phyloP scores from a whole-genome alignment of 2,113 vertebrate genomes.

The Trochalopteron elliotii region DNA sequence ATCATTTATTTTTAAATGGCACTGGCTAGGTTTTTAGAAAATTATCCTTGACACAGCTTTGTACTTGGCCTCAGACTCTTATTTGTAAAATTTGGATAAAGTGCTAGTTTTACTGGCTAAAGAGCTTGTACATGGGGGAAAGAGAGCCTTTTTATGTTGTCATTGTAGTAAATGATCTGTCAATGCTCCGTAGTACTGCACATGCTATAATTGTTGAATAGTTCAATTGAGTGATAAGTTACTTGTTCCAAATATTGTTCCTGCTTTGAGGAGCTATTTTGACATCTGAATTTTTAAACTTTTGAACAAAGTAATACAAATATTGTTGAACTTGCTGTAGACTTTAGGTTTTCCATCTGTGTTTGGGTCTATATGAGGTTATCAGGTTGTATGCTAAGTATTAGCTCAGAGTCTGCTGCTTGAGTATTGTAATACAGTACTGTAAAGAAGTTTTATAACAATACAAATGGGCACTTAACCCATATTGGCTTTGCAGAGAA shows the following conservation, averaged over 20 bases:
- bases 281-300: background rate
- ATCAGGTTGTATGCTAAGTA: background rate
- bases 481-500: background rate
- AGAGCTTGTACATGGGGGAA: background rate
- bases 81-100: background rate
- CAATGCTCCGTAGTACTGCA: background rate
- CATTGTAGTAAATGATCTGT: background rate
- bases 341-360: background rate
- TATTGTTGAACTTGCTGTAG: background rate
- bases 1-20: background rate
- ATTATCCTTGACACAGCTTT: background rate
- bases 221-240: background rate
- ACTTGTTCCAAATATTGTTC: background rate
- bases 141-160: background rate
- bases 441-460: background rate
- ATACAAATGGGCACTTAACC: background rate
- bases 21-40: background rate
- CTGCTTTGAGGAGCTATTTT: background rate
- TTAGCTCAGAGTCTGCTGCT: background rate
- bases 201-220: background rate
- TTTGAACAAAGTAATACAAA: background rate
- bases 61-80: background rate
- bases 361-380: background rate
- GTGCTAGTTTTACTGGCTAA: background rate
- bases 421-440: background rate